Conservation (phyloP, 2,113 vertebrate species). For the Gambusia affinis region DNA sequence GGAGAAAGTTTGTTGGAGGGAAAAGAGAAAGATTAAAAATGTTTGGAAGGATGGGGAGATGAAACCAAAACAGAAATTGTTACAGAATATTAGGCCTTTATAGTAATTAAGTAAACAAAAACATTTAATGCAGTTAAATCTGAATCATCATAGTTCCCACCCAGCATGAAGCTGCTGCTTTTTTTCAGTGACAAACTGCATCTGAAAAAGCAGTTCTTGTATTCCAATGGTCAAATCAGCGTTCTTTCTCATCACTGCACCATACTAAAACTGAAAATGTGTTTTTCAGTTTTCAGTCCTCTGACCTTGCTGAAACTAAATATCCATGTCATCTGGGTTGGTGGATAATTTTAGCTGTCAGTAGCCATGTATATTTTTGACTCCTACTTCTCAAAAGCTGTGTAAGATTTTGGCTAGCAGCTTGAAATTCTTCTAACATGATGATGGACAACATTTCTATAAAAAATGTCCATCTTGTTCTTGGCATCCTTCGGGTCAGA, state of each 20-base stretch:
- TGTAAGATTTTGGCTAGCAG: slow-evolving; percentile 12
- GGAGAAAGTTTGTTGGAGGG: not conserved
- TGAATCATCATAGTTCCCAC: too few relatives aligned
- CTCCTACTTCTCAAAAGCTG: slow-evolving; percentile 25
- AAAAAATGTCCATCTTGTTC: slow-evolving; percentile 55
- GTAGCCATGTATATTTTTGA: not conserved
- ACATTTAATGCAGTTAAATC: too few relatives aligned
- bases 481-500: slow-evolving; percentile 50
- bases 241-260: not conserved
- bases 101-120: not conserved
- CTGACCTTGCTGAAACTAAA: slow-evolving; percentile 3
- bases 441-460: slow-evolving; percentile 32
- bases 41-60: not conserved
- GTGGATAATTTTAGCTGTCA: slow-evolving; percentile 27
- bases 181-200: too few relatives aligned
- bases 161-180: too few relatives aligned
- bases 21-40: not conserved
- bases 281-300: too few relatives aligned
- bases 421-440: slow-evolving; percentile 14
- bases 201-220: not conserved
- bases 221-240: not conserved
- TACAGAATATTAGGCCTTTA: too few relatives aligned
- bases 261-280: too few relatives aligned
- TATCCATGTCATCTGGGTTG: slow-evolving; percentile 20
- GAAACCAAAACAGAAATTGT: too few relatives aligned